phyloP scores from a whole-genome alignment of 2,797 vertebrate species.

The Zalophus californianus region DNA sequence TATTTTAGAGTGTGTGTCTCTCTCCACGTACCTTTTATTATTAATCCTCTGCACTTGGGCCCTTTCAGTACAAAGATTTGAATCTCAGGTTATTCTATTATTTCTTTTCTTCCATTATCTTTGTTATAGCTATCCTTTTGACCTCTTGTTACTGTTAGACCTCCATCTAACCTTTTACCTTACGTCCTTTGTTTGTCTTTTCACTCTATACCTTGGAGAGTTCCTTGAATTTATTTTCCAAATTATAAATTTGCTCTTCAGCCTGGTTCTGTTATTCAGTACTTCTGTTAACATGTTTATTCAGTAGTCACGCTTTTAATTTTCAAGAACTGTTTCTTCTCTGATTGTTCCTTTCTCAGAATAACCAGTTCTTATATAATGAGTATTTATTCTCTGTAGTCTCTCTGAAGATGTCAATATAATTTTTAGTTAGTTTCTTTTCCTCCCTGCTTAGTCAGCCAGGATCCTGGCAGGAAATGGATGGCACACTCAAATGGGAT shows the following conservation, averaged over 20 bases:
- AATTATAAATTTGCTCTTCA: slow-evolving; percentile 30
- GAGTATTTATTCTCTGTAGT: slow-evolving; percentile 46
- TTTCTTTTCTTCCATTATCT: neutral
- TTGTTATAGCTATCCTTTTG: neutral
- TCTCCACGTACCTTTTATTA: neutral
- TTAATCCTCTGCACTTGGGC: neutral
- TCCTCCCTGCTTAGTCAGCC: slow-evolving; percentile 15
- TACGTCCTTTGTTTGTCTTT: neutral
- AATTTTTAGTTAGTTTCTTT: slow-evolving; percentile 60
- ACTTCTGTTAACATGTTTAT: neutral
- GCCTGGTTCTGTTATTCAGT: neutral
- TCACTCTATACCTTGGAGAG: neutral
- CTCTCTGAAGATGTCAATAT: slow-evolving; percentile 14
- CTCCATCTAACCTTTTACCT: slow-evolving; percentile 7
- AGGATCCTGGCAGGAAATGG: slow-evolving; percentile 34
- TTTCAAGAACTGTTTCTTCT: slow-evolving; percentile 53
- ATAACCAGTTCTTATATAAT: slow-evolving; percentile 26
- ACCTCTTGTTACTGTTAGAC: neutral
- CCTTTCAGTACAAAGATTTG: neutral
- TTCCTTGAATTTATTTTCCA: slow-evolving; percentile 37
- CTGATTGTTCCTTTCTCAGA: slow-evolving; percentile 56
- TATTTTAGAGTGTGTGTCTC: neutral
- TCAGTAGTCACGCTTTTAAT: slow-evolving; percentile 5
- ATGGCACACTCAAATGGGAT: neutral
- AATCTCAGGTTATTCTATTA: neutral